Conservation (phyloP, 2,888 invertebrate species). For the Callosobruchus maculatus region DNA sequence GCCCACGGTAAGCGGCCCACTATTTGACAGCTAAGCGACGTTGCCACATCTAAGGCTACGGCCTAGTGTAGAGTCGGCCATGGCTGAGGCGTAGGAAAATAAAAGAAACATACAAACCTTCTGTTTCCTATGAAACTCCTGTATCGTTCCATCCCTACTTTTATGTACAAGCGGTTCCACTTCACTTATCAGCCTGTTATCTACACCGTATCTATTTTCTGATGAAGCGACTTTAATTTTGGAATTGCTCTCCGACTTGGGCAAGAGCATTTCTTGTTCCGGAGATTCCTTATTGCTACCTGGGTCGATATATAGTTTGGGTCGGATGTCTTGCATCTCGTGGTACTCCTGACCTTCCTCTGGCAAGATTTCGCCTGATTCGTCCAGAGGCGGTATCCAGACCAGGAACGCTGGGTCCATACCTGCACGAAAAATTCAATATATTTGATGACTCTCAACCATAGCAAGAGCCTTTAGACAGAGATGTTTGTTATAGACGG, state of each 20-base stretch:
- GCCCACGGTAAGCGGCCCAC: too few species aligned
- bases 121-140: neutral
- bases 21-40: too few species aligned
- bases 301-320: conserved; percentile 52
- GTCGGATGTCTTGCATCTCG: conserved; percentile 45
- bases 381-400: conserved; percentile 81
- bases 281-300: conserved; percentile 68
- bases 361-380: conserved; percentile 60
- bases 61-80: too few species aligned
- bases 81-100: too few species aligned
- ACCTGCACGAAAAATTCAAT: conserved; percentile 51
- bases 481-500: too few species aligned
- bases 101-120: too few species aligned
- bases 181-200: conserved; percentile 25
- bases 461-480: too few species aligned
- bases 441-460: too few species aligned
- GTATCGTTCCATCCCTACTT: neutral
- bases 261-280: conserved; percentile 55
- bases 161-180: conserved; percentile 31
- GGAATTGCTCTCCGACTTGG: conserved; percentile 27
- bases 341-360: conserved; percentile 55
- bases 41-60: too few species aligned
- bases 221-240: conserved; percentile 2
- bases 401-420: conserved; percentile 87
- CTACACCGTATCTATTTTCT: conserved; percentile 7